phyloP scores from a whole-genome alignment of 1,140 invertebrate species.

The Grapholita molesta region DNA sequence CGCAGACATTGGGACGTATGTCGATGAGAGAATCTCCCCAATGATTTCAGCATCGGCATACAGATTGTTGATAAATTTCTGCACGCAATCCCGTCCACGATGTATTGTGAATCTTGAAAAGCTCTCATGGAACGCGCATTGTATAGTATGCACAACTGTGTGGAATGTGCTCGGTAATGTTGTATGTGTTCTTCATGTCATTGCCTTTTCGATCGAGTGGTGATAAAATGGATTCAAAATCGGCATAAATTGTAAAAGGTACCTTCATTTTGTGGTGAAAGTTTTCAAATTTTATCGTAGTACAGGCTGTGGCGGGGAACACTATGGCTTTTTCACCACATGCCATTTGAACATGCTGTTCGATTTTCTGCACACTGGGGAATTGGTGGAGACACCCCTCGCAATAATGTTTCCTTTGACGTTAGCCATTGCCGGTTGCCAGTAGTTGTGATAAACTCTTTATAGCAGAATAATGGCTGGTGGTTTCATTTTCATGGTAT shows the following conservation, averaged over 20 bases:
- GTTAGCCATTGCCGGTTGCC: background rate
- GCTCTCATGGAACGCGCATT: too few relatives aligned
- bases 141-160: background rate
- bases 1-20: background rate
- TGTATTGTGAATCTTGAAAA: background rate
- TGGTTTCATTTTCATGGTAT: too few relatives aligned
- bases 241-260: slow-evolving; percentile 49
- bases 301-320: too few relatives aligned
- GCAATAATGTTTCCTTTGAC: too few relatives aligned
- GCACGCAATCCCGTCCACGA: background rate
- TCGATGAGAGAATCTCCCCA: background rate
- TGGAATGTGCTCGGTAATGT: background rate
- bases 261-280: slow-evolving; percentile 33
- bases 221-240: slow-evolving; percentile 48
- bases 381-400: too few relatives aligned
- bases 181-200: too few relatives aligned
- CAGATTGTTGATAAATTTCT: background rate
- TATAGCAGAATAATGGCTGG: too few relatives aligned
- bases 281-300: slow-evolving; percentile 43
- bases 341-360: slow-evolving; percentile 29
- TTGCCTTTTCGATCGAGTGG: slow-evolving; percentile 11
- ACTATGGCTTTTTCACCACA: too few relatives aligned
- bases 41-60: background rate
- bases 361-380: too few relatives aligned
- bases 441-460: too few relatives aligned